These are phyloP conservation scores for Archegozetes longisetosus DNA, from an alignment of 1,140 invertebrate genomes.

Conservation along the genomic window DNA sequence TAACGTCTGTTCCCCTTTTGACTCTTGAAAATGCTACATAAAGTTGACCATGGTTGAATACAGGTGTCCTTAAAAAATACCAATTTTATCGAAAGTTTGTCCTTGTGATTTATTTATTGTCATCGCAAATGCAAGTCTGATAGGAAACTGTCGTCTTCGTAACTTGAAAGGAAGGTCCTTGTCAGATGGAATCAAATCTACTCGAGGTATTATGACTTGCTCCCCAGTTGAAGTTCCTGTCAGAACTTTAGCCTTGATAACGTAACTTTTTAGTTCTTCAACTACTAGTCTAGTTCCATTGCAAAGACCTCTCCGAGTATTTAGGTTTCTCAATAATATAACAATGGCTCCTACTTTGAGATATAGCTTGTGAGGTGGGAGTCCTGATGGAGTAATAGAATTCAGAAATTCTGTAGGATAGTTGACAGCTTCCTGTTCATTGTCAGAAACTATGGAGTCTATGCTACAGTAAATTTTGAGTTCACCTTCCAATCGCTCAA, in stretches of 20 bases:
- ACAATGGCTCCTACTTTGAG: constrained; percentile 28
- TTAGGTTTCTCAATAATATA: constrained; percentile 30
- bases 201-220: background rate
- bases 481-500: too few species aligned
- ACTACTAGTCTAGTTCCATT: constrained; percentile 30
- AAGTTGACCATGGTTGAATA: too few species aligned
- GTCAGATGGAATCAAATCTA: background rate
- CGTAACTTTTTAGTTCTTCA: constrained; percentile 16
- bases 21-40: too few species aligned
- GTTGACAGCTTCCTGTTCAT: too few species aligned
- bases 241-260: constrained; percentile 19
- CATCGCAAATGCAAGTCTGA: constrained; percentile 31
- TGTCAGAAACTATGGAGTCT: too few species aligned
- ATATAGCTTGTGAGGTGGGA: constrained; percentile 28
- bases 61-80: too few species aligned
- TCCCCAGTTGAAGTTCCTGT: background rate
- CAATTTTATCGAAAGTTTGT: constrained; percentile 28
- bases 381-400: constrained; percentile 25
- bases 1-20: too few species aligned
- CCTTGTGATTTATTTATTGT: constrained; percentile 37
- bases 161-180: background rate
- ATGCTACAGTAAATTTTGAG: too few species aligned
- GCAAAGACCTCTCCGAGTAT: constrained; percentile 23
- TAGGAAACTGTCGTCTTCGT: constrained; percentile 16
- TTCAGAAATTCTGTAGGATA: too few species aligned